Conservation (phyloP, 2,113 vertebrate genomes). For the Scophthalmus maximus region DNA sequence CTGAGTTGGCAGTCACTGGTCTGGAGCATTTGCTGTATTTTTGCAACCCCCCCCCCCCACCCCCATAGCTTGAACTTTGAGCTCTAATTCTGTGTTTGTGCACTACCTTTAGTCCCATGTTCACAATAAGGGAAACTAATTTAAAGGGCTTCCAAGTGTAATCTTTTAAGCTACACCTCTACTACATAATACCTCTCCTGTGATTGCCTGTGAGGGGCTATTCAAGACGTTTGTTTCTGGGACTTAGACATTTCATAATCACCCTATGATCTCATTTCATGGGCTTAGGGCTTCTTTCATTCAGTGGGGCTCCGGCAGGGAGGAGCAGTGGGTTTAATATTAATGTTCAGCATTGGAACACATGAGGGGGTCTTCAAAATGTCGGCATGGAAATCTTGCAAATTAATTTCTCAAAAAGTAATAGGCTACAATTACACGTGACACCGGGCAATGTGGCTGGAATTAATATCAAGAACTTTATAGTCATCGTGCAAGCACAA, state of each 20-base stretch:
- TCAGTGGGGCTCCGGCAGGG: conserved; percentile 5
- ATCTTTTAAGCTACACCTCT: conserved; percentile 76
- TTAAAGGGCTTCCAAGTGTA: conserved; percentile 63
- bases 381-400: background rate
- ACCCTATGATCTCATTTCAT: conserved; percentile 55
- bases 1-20: conserved; percentile 23
- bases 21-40: conserved; percentile 45
- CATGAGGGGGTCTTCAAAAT: conserved; percentile 14
- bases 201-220: conserved; percentile 57
- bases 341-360: conserved; percentile 19
- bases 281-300: conserved; percentile 33
- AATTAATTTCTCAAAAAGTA: background rate
- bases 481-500: too few relatives aligned
- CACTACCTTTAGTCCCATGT: conserved; percentile 46
- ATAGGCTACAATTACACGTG: background rate
- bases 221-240: conserved; percentile 65
- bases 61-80: conserved; percentile 20
- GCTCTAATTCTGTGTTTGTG: conserved; percentile 49
- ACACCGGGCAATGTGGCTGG: background rate
- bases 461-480: too few relatives aligned
- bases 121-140: conserved; percentile 65
- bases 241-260: conserved; percentile 69
- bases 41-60: conserved; percentile 6
- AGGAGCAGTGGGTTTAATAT: conserved; percentile 33
- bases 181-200: conserved; percentile 64